Percentiles rank a stretch among this genome's conserved stretches.
Evolutionary conservation across 2,113 vertebrate species (phyloP).

Genomic region (Scalopus aquaticus): DNA sequence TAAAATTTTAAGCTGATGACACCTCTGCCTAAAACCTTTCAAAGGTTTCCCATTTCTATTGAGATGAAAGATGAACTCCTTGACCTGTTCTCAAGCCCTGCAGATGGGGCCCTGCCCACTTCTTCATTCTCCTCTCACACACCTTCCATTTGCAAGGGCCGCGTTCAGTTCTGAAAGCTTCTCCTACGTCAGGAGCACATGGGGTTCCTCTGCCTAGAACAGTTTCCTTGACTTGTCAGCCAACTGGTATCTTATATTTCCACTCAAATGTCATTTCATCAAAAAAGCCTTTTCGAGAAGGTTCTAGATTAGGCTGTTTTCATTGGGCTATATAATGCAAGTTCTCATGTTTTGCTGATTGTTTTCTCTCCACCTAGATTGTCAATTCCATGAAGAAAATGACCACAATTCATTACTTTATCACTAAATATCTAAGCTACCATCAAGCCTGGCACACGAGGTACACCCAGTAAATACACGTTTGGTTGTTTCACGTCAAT

Average conservation of each 20-base stretch:
- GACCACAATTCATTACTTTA: not conserved
- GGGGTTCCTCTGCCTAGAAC: not conserved
- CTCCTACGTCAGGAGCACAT: not conserved
- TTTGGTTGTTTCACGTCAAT: not conserved
- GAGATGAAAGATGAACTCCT: not conserved
- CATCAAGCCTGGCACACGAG: not conserved
- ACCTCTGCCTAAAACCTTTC: not conserved
- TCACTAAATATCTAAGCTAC: not conserved
- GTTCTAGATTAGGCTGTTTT: not conserved
- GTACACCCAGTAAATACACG: not conserved
- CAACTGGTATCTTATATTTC: not conserved
- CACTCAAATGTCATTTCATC: not conserved
- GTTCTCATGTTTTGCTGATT: not conserved
- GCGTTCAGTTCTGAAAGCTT: not conserved
- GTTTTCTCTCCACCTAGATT: not conserved
- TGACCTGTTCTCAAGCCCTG: too few relatives aligned
- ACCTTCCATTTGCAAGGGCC: rapidly evolving
- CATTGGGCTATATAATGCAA: not conserved
- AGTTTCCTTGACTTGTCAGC: not conserved
- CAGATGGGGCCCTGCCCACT: not conserved
- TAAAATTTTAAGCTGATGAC: not conserved
- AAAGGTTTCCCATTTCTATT: not conserved
- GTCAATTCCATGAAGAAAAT: not conserved
- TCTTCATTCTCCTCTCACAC: not conserved
- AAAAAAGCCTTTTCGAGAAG: not conserved